Base-by-base conservation (phyloP, 2,888 invertebrate species). In the Aradus depressus region DNA sequence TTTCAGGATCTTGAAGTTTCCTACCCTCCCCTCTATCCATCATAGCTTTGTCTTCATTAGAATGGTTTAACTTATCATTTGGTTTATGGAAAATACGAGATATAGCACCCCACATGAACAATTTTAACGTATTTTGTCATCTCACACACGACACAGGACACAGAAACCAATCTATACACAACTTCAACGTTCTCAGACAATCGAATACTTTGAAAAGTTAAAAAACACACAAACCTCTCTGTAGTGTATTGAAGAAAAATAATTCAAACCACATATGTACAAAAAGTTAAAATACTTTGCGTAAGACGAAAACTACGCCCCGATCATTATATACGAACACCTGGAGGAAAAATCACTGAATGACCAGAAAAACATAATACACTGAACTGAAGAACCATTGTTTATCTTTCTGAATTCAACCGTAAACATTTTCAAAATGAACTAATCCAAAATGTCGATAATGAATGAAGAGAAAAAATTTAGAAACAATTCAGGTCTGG, bases 21-120 rank as follows among this genome's bases (percentile, higher is more conserved):
- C 53, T 54, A 43, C 37, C 39, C 38, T 55, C 57, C 34, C 47
- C 50, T 44, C 44, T 45, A 51, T 55, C 55, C 55, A 55, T 55
- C 47, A 55, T 53, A 34, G 50, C 26, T 28, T 44, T 35, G 47
- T 57, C 57, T 34, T 48, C 57, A 53, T 57, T 47, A 45, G 54
- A 51, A 34, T 45, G 37, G 22, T 53, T 51, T 26, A n/a, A 37
- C 51, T 53, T 51, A 16, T 47, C 50, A 48, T 51, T 55, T 44
- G 44, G 41, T 34, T 53, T 57, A 52, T 57, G 44, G 53, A 57
- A 57, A 41, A 57, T 50, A 34, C 55, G 52, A 39, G 54, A 53
- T 41, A 57, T 53, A 53, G 51, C 53, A 45, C 55, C 51, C 57
- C 57, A 57, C 57, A 57, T 57, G 49, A 55, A 57, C 43, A 28